Evolutionary conservation across 2,888 invertebrate genomes (phyloP).

Genomic region (Molorchus minor): DNA sequence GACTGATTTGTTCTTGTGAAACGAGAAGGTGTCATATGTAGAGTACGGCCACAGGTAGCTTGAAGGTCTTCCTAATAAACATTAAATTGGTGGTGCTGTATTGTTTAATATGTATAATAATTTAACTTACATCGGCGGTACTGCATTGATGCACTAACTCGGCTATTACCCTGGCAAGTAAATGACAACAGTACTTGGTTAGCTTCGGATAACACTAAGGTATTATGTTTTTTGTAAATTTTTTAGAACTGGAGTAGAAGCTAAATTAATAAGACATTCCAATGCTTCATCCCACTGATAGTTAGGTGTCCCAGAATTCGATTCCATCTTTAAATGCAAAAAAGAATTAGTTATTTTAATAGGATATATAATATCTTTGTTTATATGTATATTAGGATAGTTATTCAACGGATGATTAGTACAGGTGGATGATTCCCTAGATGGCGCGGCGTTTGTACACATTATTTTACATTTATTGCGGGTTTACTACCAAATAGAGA

Average conservation of each 20-base stretch:
- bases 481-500: too few relatives aligned
- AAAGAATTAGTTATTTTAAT: too few relatives aligned
- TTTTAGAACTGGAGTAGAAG: constrained; percentile 78
- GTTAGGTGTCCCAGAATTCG: constrained; percentile 53
- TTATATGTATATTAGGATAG: too few relatives aligned
- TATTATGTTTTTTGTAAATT: constrained; percentile 64
- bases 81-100: neutral
- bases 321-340: constrained; percentile 61
- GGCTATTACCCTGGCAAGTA: constrained; percentile 83
- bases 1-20: constrained; percentile 91
- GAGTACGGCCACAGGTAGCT: constrained; percentile 77
- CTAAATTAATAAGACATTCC: constrained; percentile 82
- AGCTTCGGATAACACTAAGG: constrained; percentile 53
- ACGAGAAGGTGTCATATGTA: constrained; percentile 87
- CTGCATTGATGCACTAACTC: constrained; percentile 86
- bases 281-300: constrained; percentile 74
- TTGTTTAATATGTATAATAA: constrained; percentile 11
- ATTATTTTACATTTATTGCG: too few relatives aligned
- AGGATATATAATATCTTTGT: too few relatives aligned
- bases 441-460: too few relatives aligned
- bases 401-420: too few relatives aligned
- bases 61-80: constrained; percentile 71
- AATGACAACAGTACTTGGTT: constrained; percentile 73
- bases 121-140: constrained; percentile 72
- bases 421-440: too few relatives aligned